phyloP scores from a whole-genome alignment of 2,888 invertebrate species.

The Congeria kusceri region DNA sequence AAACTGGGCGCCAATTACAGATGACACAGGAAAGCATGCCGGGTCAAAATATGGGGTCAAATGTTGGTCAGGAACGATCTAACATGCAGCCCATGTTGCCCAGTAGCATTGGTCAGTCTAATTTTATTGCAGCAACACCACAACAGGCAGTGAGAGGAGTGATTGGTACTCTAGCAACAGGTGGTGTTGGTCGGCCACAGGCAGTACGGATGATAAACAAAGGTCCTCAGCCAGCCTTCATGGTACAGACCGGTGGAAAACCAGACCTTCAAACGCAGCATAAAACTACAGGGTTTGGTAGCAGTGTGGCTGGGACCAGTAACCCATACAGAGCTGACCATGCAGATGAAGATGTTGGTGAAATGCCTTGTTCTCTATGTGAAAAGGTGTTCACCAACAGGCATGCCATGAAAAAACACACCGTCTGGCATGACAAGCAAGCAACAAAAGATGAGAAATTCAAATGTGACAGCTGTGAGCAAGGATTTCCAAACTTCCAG shows the following conservation, averaged over 20 bases:
- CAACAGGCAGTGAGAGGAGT: conserved; percentile 39
- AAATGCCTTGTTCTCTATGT: conserved; percentile 53
- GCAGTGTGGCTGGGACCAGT: not conserved
- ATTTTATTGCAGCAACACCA: conserved; percentile 21
- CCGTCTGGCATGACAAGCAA: conserved; percentile 40
- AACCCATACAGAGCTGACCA: not conserved
- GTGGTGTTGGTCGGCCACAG: conserved; percentile 2
- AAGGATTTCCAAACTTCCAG: conserved; percentile 21
- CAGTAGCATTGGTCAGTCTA: not conserved
- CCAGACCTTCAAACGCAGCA: too few relatives aligned
- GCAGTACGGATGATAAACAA: not conserved
- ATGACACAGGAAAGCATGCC: conserved; percentile 9
- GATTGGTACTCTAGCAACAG: conserved; percentile 14
- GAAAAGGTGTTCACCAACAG: conserved; percentile 41
- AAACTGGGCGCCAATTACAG: conserved; percentile 1
- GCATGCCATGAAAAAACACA: conserved; percentile 44
- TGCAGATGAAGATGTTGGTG: conserved; percentile 38
- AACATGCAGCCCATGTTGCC: conserved; percentile 15
- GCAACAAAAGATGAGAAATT: conserved; percentile 22
- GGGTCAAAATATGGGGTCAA: not conserved
- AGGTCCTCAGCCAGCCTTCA: too few relatives aligned
- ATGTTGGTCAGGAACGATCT: conserved; percentile 8
- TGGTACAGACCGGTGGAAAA: too few relatives aligned
- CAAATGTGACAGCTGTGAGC: conserved; percentile 51
- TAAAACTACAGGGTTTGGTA: not conserved